These are phyloP conservation scores for Mormyrus lacerda DNA, from an alignment of 2,113 vertebrate genomes.

Conservation along the genomic window DNA sequence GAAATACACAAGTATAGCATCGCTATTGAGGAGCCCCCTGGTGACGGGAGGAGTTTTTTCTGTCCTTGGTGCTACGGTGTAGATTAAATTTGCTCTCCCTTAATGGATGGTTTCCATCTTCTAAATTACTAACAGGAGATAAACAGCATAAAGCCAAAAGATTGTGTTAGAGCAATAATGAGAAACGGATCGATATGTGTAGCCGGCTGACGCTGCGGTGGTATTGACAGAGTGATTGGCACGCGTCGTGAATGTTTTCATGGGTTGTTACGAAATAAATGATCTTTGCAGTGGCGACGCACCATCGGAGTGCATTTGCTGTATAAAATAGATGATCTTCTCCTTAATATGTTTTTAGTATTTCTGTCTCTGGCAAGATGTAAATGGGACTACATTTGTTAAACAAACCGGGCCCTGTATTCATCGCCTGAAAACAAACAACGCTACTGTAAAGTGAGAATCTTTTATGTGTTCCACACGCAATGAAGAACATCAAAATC, in stretches of 20 bases:
- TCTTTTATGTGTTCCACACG: not conserved
- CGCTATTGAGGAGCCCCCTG: not conserved
- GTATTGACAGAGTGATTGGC: constrained; percentile 6
- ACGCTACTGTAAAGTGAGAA: not conserved
- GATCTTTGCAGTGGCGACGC: not conserved
- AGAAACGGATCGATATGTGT: not conserved
- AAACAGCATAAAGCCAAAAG: not conserved
- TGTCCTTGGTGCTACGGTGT: not conserved
- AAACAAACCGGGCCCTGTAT: not conserved
- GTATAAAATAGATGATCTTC: not conserved
- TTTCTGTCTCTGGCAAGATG: not conserved
- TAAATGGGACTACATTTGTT: not conserved
- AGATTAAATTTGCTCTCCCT: not conserved
- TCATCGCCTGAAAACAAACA: not conserved
- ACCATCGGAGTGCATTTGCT: not conserved
- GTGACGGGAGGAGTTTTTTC: not conserved
- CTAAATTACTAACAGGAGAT: not conserved
- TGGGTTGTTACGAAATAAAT: not conserved
- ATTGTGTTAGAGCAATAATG: not conserved
- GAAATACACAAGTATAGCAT: not conserved
- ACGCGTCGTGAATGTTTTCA: not conserved
- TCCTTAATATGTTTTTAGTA: not conserved
- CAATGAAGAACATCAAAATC: not conserved
- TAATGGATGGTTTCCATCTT: constrained; percentile 1
- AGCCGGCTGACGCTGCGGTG: not conserved